phyloP scores from a whole-genome alignment of 2,888 invertebrate species.

The Harpagoxenus sublaevis region DNA sequence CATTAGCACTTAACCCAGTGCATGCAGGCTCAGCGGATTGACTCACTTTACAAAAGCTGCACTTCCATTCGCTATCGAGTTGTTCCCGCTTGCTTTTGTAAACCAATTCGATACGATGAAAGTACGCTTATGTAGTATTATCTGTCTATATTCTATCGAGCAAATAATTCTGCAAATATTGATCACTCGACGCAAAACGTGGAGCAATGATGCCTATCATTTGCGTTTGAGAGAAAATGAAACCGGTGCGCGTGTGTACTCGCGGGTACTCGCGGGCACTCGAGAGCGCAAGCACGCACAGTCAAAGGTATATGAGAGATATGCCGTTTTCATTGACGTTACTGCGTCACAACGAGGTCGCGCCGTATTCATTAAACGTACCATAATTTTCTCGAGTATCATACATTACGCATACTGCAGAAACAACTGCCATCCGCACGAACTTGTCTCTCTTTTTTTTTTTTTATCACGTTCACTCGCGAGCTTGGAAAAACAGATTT shows the following conservation, averaged over 20 bases:
- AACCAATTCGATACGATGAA: constrained; percentile 29
- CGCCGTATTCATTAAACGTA: constrained; percentile 46
- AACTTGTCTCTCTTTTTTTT: constrained; percentile 1
- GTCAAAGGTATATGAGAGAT: constrained; percentile 32
- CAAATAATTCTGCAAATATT: constrained; percentile 51
- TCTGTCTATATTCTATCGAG: constrained; percentile 25
- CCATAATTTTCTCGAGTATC: constrained; percentile 53
- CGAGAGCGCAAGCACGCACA: background rate
- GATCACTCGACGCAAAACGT: constrained; percentile 31
- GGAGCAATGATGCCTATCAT: constrained; percentile 37
- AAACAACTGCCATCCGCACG: constrained; percentile 57
- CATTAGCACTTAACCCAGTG: constrained; percentile 22
- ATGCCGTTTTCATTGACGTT: constrained; percentile 29
- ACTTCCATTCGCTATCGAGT: constrained; percentile 16
- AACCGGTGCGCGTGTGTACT: background rate
- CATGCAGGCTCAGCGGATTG: constrained; percentile 10
- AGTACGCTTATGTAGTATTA: constrained; percentile 39
- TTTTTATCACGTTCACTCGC: background rate
- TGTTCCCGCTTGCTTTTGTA: constrained; percentile 21
- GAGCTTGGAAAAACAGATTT: constrained; percentile 56
- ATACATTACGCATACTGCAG: constrained; percentile 57
- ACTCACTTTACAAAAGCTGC: constrained; percentile 31
- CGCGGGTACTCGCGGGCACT: background rate
- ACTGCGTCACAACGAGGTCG: constrained; percentile 26
- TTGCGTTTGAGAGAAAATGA: constrained; percentile 49